Conservation (phyloP, 1,140 invertebrate species). For the Diachasma alloeum region DNA sequence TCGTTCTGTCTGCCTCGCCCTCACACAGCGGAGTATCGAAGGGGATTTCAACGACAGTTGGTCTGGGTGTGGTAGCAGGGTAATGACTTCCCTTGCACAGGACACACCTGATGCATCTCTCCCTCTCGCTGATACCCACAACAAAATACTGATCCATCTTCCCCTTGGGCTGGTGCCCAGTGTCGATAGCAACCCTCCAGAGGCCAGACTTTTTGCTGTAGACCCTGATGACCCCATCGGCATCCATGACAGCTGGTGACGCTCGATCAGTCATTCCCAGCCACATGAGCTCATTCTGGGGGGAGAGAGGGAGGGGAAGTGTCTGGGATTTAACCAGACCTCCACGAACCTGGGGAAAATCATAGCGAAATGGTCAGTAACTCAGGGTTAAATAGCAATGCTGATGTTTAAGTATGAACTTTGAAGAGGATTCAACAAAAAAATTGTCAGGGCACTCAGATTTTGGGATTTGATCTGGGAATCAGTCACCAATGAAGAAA, state of each 20-base stretch:
- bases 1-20: constrained; percentile 79
- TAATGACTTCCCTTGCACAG: constrained; percentile 88
- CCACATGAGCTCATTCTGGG: constrained; percentile 79
- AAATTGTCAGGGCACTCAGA: too few relatives aligned
- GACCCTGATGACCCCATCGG: constrained; percentile 73
- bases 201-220: constrained; percentile 70
- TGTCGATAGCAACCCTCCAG: constrained; percentile 85
- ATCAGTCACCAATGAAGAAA: too few relatives aligned
- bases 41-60: constrained; percentile 77
- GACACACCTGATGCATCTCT: constrained; percentile 81
- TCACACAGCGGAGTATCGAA: constrained; percentile 84
- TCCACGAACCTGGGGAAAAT: constrained; percentile 43
- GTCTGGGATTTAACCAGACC: constrained; percentile 63
- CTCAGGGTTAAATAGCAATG: too few relatives aligned
- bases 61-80: constrained; percentile 85
- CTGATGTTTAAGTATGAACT: too few relatives aligned
- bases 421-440: too few relatives aligned
- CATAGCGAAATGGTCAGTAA: too few relatives aligned
- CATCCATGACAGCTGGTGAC: constrained; percentile 75
- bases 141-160: constrained; percentile 85
- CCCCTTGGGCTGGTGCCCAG: constrained; percentile 73
- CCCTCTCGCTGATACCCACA: constrained; percentile 78
- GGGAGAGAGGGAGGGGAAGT: constrained; percentile 74
- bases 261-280: constrained; percentile 84
- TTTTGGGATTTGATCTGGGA: too few relatives aligned